Evolutionary conservation across 2,113 vertebrate genomes (phyloP).

Genomic region (Scytalopus superciliaris): DNA sequence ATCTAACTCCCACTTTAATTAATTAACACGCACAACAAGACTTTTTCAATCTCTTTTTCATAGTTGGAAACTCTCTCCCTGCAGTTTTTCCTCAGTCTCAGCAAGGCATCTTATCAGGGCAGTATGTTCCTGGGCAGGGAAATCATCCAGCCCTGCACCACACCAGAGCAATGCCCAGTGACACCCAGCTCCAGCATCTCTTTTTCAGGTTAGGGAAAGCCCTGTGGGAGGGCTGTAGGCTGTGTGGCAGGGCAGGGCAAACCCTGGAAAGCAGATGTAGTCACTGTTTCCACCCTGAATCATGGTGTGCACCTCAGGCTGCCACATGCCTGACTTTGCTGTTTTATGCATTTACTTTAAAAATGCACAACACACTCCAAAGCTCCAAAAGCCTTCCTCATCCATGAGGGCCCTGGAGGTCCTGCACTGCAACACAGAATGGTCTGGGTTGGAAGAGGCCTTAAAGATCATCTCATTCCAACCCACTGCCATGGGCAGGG

Average conservation of each 20-base stretch:
- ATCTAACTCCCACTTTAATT: not conserved
- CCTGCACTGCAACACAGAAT: not conserved
- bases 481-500: not conserved
- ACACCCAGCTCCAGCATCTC: not conserved
- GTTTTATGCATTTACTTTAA: not conserved
- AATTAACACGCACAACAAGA: not conserved
- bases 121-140: not conserved
- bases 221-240: not conserved
- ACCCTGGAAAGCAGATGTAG: not conserved
- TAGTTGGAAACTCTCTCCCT: not conserved
- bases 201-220: not conserved
- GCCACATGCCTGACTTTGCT: too few species aligned
- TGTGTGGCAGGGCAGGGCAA: not conserved
- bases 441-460: not conserved
- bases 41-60: not conserved
- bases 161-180: not conserved
- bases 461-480: not conserved
- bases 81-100: not conserved
- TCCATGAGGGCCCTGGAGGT: not conserved
- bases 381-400: not conserved
- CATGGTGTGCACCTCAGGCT: fast-evolving
- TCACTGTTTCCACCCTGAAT: too few species aligned
- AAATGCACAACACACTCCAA: not conserved
- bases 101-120: not conserved
- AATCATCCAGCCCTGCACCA: not conserved